Percentiles rank a stretch among this genome's conserved stretches.
phyloP scores from a whole-genome alignment of 1,140 invertebrate genomes.

The Trichomalopsis sarcophagae region DNA sequence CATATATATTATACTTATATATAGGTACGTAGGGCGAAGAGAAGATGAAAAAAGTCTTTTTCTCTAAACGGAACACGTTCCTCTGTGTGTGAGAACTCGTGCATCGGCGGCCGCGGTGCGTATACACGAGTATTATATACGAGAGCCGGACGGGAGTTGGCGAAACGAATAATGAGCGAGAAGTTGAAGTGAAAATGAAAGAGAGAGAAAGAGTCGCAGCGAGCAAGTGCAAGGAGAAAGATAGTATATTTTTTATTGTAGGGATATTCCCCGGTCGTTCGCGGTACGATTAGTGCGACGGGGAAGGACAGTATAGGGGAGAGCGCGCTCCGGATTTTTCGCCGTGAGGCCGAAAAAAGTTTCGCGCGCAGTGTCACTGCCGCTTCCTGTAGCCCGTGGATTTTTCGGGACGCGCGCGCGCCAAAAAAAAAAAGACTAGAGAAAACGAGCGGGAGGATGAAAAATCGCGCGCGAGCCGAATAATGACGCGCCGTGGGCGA shows the following conservation, averaged over 20 bases:
- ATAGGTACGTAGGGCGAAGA: background rate
- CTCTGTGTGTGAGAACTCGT: constrained; percentile 2
- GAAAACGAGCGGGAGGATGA: background rate
- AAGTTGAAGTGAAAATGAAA: background rate
- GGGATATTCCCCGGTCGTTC: constrained; percentile 17
- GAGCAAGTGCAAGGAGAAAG: background rate
- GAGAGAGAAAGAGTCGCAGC: background rate
- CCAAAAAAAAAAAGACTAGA: background rate
- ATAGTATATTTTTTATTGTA: constrained; percentile 48
- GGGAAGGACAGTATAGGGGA: background rate
- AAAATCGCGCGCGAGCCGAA: constrained; percentile 8
- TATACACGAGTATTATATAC: background rate
- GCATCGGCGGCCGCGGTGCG: background rate
- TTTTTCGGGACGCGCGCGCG: background rate
- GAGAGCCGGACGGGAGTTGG: background rate
- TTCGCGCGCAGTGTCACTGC: background rate
- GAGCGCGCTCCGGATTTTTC: constrained; percentile 2
- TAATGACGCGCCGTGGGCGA: background rate
- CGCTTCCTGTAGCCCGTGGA: background rate
- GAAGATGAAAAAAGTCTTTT: constrained; percentile 9
- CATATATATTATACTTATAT: constrained; percentile 6
- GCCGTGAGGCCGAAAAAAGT: background rate
- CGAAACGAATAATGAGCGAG: constrained; percentile 7
- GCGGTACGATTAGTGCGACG: background rate
- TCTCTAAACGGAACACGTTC: constrained; percentile 44